Evolutionary conservation across 2,113 vertebrate species (phyloP), one percentile per base, ranked within the genome.

Genomic region (Orcinus orca): DNA sequence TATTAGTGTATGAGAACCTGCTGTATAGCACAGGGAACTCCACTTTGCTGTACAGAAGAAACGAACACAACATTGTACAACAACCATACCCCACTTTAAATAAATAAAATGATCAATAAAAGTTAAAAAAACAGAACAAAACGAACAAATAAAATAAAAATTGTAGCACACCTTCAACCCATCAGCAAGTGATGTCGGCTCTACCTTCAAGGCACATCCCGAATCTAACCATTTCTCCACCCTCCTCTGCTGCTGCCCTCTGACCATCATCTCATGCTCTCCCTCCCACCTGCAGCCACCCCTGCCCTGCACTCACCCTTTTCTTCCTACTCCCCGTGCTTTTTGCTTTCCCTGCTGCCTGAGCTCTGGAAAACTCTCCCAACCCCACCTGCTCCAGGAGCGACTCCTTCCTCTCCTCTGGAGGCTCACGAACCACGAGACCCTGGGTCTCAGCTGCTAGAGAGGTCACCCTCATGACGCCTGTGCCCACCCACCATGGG

Each of bases 161-260:
- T 60, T 0, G 8, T 12, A 79, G 18, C 21, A 13, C 21, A 7
- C 31, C 41, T 65, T 71, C 50, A 74, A 29, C 31, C 82, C 23
- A 17, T 60, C 20, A 55, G 41, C 15, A 77, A 70, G 90, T 65
- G 31, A 38, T 29, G 5, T 26, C 38, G 18, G 17, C 31, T 95
- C 29, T 33, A 41, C 7, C 20, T 74, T 62, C 29, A 62, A 71
- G 88, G 84, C 4, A 33, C 2, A 82, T 76, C 23, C 36, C n/a
- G 29, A 47, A 44, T 21, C 11, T 31, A 9, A 33, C 14, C 36
- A 6, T 20, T 65, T 88, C 47, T 77, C 12, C 15, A 38, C 31
- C 10, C 2, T 41, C 62, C 8, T 8, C 6, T 33, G 23, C 6
- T 11, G 1, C 10, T 6, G 5, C 36, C 11, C 25, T 36, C 65